Percentiles rank a stretch among this genome's conserved stretches.
These are phyloP conservation scores for Dendroctonus valens DNA, from an alignment of 1,140 invertebrate genomes.

Conservation along the genomic window DNA sequence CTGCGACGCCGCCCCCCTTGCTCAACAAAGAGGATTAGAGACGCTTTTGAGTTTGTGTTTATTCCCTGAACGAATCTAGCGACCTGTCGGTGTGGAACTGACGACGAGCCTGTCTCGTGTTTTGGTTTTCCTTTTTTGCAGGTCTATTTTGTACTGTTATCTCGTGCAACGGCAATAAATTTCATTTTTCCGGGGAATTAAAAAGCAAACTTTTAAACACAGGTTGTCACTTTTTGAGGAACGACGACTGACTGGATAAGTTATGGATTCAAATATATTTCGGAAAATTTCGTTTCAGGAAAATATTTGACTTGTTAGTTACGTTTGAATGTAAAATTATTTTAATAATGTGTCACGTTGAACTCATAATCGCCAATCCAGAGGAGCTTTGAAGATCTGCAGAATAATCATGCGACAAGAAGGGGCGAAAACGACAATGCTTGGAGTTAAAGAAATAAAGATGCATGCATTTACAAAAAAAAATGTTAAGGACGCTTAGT, in stretches of 20 bases:
- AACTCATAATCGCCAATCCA: no score
- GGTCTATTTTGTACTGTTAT: slow-evolving; percentile 11
- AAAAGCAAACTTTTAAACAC: slow-evolving; percentile 11
- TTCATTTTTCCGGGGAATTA: slow-evolving; percentile 9
- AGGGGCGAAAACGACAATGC: no score
- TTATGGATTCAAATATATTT: no score
- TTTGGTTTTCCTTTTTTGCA: slow-evolving; percentile 14
- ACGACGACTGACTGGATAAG: not conserved
- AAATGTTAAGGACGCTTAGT: no score
- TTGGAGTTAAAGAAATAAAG: no score
- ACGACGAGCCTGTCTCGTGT: slow-evolving; percentile 24
- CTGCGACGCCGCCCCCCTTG: slow-evolving; percentile 29
- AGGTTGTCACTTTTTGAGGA: not conserved
- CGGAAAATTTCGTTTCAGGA: no score
- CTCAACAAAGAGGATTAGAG: slow-evolving; percentile 48
- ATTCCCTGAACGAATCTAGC: slow-evolving; percentile 49
- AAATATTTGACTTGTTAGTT: no score
- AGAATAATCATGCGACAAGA: no score
- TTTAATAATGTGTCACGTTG: no score
- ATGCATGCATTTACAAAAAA: no score
- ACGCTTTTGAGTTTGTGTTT: slow-evolving; percentile 49
- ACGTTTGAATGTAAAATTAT: no score
- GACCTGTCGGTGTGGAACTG: slow-evolving; percentile 46
- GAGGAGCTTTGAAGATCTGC: no score
- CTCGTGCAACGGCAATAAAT: slow-evolving; percentile 10